Percentiles rank a stretch among this genome's conserved stretches.
phyloP scores from a whole-genome alignment of 2,888 invertebrate genomes.

The Callosobruchus maculatus region DNA sequence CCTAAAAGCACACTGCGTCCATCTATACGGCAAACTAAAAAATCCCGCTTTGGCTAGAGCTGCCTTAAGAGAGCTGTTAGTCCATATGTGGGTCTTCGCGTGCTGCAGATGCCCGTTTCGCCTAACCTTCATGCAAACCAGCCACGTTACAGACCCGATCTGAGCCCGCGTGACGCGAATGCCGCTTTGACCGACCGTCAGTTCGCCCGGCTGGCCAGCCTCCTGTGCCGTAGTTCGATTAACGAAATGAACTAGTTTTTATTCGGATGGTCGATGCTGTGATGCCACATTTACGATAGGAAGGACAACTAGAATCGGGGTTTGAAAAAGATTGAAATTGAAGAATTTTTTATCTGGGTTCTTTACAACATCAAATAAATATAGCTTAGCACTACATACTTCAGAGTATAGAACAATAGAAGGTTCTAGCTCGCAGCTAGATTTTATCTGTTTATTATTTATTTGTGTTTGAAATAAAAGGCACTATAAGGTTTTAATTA shows the following conservation, averaged over 20 bases:
- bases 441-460: no score
- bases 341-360: no score
- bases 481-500: no score
- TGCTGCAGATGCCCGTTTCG: constrained; percentile 12
- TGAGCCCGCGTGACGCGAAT: background rate
- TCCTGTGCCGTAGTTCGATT: background rate
- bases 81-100: background rate
- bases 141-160: constrained; percentile 12
- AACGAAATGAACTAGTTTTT: background rate
- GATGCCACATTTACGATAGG: background rate
- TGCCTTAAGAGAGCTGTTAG: background rate
- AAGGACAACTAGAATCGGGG: no score
- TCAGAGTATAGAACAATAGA: no score
- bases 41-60: background rate
- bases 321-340: no score
- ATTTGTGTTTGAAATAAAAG: no score
- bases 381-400: no score
- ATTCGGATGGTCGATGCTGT: background rate
- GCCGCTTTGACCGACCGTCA: background rate
- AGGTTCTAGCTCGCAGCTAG: no score
- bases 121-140: constrained; percentile 19
- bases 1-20: background rate
- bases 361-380: no score
- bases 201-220: background rate
- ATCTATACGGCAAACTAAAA: background rate